Base-by-base conservation (phyloP, 35 echinoderm and acorn worm species). In the Eucidaris tribuloides region DNA sequence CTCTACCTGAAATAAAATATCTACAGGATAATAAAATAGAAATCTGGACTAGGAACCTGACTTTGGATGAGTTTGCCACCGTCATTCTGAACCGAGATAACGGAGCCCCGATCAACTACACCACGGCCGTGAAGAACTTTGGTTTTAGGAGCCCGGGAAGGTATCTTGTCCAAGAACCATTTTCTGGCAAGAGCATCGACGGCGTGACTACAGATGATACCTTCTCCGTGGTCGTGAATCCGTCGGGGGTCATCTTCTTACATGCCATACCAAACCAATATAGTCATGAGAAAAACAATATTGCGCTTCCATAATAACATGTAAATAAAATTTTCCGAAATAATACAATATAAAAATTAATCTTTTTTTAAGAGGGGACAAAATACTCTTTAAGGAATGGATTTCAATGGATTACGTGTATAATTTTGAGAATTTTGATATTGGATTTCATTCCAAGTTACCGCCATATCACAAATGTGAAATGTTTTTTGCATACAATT, bases 1-100 rank as follows among this genome's bases (percentile, higher is more conserved):
- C 46, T 55, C 33, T 0, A 28, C 23, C 63, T 3, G 22, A 31
- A 76, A 23, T 22, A 33, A 71, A 17, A 2, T 38, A 27, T 62
- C 48, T 78, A 45, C 88, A 91, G 89, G 85, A 71, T 24, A 62
- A 78, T 18, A 85, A 81, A 71, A 78, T 91, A 45, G 83, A 85
- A 59, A 84, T 91, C 7, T 91, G 89, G 83, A 86, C 40, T 35
- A 71, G 42, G 29, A 80, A 37, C 22, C 33, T 85, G 37, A 61
- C 35, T 38, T 22, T 48, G 45, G 72, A 64, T 50, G 89, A 91
- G 65, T 91, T 86, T 65, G 89, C 78, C 24, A 76, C 85, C 30
- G 89, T 65, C 19, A 79, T 91, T 46, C 42, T 91, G 37, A 86
- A 91, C 49, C 71, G 80, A 55, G 89, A 80, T 46, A 38, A 74